These are phyloP conservation scores for Maniola jurtina DNA, from an alignment of 1,140 invertebrate genomes.

Conservation along the genomic window DNA sequence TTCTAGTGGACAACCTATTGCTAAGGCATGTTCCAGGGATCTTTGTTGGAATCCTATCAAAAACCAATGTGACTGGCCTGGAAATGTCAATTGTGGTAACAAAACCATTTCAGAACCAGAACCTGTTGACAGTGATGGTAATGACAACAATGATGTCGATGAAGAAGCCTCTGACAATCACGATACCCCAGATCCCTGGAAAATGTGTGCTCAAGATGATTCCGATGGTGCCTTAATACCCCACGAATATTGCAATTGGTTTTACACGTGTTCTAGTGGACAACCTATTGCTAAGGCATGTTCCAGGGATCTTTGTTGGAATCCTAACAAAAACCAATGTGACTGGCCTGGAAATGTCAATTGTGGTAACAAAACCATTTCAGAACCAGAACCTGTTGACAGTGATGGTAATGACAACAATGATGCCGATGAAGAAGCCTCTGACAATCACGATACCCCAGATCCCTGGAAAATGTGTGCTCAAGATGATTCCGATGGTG, in stretches of 20 bases:
- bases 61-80: conserved; percentile 78
- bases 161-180: conserved; percentile 21
- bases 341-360: conserved; percentile 62
- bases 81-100: conserved; percentile 40
- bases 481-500: conserved; percentile 29
- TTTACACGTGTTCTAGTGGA: conserved; percentile 38
- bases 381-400: conserved; percentile 9
- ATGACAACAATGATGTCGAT: conserved; percentile 1
- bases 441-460: conserved; percentile 32
- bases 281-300: conserved; percentile 28
- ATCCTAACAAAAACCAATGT: conserved; percentile 78
- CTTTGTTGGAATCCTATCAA: conserved; percentile 79
- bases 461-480: conserved; percentile 42
- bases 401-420: conserved; percentile 3
- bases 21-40: conserved; percentile 30
- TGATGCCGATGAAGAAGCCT: neutral
- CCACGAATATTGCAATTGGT: conserved; percentile 45
- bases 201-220: conserved; percentile 35
- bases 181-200: conserved; percentile 35
- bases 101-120: conserved; percentile 28
- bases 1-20: conserved; percentile 24
- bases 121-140: neutral
- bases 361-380: conserved; percentile 36
- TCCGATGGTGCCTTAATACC: conserved; percentile 37
- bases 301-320: conserved; percentile 72